Percentiles rank a stretch among this genome's conserved stretches.
These are phyloP conservation scores for Nesogale talazaci DNA, from an alignment of 2,113 vertebrate genomes.

Conservation along the genomic window DNA sequence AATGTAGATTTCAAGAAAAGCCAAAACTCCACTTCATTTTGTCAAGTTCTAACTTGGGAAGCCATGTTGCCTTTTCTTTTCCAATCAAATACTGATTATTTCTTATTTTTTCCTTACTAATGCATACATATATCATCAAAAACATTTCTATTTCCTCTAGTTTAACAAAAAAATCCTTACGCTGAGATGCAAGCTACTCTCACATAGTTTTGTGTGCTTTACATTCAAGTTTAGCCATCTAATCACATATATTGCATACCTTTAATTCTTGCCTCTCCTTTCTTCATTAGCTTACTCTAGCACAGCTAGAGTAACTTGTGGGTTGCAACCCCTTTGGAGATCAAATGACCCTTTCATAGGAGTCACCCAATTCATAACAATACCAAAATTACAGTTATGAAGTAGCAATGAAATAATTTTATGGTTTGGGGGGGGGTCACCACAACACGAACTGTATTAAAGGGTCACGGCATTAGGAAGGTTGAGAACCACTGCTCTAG, in stretches of 20 bases:
- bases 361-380: too few species aligned
- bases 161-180: neutral
- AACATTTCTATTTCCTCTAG: neutral
- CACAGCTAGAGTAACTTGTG: too few species aligned
- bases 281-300: too few species aligned
- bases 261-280: neutral
- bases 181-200: neutral
- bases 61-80: neutral
- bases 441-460: too few species aligned
- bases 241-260: neutral
- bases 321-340: too few species aligned
- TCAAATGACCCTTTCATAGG: too few species aligned
- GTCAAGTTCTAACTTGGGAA: neutral
- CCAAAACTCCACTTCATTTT: neutral
- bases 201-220: neutral
- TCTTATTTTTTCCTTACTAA: neutral
- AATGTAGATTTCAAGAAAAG: neutral
- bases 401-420: too few species aligned
- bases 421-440: too few species aligned
- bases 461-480: too few species aligned
- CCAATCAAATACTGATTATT: neutral
- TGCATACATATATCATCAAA: neutral
- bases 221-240: neutral
- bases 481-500: too few species aligned
- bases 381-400: too few species aligned